A percentile compares a stretch with the other conserved stretches of the same genome.
Conservation (phyloP, 2,113 vertebrate species). For the Smithornis capensis region DNA sequence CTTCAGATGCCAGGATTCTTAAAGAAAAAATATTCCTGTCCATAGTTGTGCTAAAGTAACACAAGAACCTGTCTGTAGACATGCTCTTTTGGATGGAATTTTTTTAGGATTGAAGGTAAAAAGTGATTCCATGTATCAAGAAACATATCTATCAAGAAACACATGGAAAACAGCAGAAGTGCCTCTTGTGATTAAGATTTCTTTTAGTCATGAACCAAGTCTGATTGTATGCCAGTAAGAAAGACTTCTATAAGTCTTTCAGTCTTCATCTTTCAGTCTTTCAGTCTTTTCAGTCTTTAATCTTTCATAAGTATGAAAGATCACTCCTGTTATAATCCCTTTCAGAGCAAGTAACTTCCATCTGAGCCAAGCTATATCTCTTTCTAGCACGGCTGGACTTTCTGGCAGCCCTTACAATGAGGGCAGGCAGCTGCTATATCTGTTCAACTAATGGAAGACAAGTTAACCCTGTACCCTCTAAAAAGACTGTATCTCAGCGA, state of each 20-base stretch:
- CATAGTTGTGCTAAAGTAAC: neutral
- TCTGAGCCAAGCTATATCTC: neutral
- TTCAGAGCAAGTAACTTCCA: neutral
- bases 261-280: too few relatives aligned
- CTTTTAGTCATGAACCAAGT: neutral
- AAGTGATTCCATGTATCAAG: neutral
- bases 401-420: neutral
- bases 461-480: constrained; percentile 9
- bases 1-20: neutral
- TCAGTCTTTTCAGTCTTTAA: too few relatives aligned
- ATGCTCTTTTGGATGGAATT: neutral
- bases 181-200: neutral
- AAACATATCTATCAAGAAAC: neutral
- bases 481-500: neutral
- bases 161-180: neutral
- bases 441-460: neutral
- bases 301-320: too few relatives aligned
- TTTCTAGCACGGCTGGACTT: neutral
- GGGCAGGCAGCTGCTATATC: neutral
- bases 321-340: neutral
- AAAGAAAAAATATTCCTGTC: neutral
- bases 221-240: neutral
- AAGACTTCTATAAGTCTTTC: too few relatives aligned
- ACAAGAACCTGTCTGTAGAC: neutral
- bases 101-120: neutral